Base-by-base conservation (phyloP, 2,797 vertebrate species). In the Tapera naevia region DNA sequence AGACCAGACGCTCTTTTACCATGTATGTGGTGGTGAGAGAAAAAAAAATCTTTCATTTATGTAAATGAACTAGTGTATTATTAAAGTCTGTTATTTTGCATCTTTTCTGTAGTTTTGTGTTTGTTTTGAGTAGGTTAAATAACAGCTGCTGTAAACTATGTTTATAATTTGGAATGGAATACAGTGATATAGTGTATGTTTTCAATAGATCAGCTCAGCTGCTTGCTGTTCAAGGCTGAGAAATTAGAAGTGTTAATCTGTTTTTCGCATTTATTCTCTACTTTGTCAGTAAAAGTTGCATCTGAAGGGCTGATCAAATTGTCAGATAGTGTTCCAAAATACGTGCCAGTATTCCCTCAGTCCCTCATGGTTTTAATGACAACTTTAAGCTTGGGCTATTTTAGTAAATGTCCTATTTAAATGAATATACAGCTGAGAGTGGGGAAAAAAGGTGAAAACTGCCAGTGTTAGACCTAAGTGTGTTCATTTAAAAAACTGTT, bases 371-470 rank as follows among this genome's bases (percentile, higher is more conserved):
- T 43, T 96, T 89, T 62, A 78, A 0, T 57, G 69, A 60, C 62
- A 88, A 66, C 39, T 91, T 94, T 4, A 81, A 76, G 66, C n/a
- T 85, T 48, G 46, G 88, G 70, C 73, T 91, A 90, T 96, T 95
- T 96, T 62, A 84, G 82, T 84, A 74, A 43, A 43, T 94, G 80
- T 32, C 82, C 85, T 96, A 62, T 94, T 90, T 96, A 94, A 90
- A 75, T 39, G 61, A 83, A 45, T 23, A 27, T 58, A 72, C 50
- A 92, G 41, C 57, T 74, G 57, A 57, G 33, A 83, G 61, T 45
- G 70, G 58, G 73, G 67, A 92, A 80, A 80, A 65, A 82, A 73
- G 48, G 57, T 79, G 65, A 28, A 80, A 83, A 80, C 32, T 82
- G 13, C 4, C 17, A 9, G 10, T 17, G n/a, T 88, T 94, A 89